phyloP scores from a whole-genome alignment of 2,797 vertebrate species.

The Hypotaenidia okinawae region DNA sequence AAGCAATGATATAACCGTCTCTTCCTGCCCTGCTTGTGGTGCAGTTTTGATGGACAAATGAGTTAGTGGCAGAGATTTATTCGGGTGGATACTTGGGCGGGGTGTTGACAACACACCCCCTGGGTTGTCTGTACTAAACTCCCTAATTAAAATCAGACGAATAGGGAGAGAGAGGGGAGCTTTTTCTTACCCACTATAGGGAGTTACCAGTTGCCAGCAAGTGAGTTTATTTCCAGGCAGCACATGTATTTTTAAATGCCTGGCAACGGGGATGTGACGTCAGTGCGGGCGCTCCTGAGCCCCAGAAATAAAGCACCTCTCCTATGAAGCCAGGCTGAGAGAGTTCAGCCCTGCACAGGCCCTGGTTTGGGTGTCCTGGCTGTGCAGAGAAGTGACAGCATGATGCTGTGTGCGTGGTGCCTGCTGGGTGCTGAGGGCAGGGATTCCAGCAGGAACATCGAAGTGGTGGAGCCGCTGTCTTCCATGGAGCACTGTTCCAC shows the following conservation, averaged over 20 bases:
- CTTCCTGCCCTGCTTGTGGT: not conserved
- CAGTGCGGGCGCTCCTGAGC: not conserved
- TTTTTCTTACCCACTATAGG: not conserved
- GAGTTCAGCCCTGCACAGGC: too few relatives aligned
- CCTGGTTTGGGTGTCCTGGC: not conserved
- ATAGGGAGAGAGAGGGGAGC: not conserved
- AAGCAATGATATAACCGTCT: not conserved
- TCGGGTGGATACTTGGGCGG: not conserved
- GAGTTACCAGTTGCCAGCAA: not conserved
- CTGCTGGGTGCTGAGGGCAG: not conserved
- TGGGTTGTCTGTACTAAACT: not conserved
- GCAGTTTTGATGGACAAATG: not conserved
- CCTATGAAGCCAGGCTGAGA: too few relatives aligned
- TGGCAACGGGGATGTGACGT: not conserved
- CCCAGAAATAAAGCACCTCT: not conserved
- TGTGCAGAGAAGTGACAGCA: not conserved
- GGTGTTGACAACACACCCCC: not conserved
- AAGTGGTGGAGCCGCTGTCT: not conserved
- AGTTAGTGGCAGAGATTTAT: not conserved
- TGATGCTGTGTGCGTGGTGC: fast-evolving
- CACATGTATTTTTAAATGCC: not conserved
- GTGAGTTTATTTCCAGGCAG: not conserved
- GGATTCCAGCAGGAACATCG: not conserved
- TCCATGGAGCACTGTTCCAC: fast-evolving
- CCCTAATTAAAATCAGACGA: not conserved